Conservation (phyloP, 1,140 invertebrate species). For the Schlechtendalia chinensis region DNA sequence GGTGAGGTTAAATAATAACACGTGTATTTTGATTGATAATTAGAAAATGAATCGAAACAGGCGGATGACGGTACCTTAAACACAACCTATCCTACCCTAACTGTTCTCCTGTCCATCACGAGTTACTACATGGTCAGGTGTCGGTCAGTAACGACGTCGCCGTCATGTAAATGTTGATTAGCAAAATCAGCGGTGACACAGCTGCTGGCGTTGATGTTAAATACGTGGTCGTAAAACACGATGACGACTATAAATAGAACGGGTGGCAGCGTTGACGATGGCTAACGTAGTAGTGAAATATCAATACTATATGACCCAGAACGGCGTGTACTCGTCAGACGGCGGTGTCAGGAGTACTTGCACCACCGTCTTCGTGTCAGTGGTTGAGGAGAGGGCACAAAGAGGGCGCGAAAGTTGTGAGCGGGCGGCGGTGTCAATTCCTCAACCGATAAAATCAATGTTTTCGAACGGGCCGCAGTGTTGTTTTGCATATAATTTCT, state of each 20-base stretch:
- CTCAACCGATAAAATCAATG: constrained; percentile 49
- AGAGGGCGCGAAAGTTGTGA: neutral
- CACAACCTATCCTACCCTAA: too few relatives aligned
- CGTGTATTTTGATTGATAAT: neutral
- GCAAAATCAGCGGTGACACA: neutral
- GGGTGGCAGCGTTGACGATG: too few relatives aligned
- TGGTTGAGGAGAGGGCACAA: too few relatives aligned
- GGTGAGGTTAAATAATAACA: too few relatives aligned
- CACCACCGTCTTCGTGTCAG: too few relatives aligned
- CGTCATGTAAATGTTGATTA: constrained; percentile 7
- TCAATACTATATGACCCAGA: constrained; percentile 39
- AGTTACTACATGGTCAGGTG: too few relatives aligned
- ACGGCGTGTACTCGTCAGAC: constrained; percentile 34
- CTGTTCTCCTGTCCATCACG: too few relatives aligned
- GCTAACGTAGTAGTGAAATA: constrained; percentile 19
- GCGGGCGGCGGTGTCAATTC: constrained; percentile 14
- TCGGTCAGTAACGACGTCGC: neutral
- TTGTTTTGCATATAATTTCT: constrained; percentile 5
- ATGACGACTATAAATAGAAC: neutral
- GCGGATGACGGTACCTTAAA: neutral
- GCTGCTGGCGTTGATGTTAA: too few relatives aligned
- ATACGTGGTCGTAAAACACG: neutral
- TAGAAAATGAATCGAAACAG: neutral
- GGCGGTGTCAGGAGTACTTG: neutral
- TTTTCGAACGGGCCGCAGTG: neutral